A percentile compares a stretch with the other conserved stretches of the same genome.
These are phyloP conservation scores for Patella depressa DNA, from an alignment of 2,888 invertebrate species.

Conservation along the genomic window DNA sequence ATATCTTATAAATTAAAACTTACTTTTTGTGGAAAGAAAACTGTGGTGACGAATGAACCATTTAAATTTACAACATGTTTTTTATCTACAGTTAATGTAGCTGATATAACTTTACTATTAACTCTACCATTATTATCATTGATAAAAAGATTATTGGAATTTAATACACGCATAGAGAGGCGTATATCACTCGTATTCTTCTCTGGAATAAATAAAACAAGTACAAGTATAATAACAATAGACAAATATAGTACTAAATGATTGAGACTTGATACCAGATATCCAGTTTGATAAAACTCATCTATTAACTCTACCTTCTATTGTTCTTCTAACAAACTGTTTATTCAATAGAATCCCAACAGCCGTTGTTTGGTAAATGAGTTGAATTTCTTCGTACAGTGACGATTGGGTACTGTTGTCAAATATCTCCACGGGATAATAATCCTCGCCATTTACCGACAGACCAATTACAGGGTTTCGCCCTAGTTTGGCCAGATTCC, in stretches of 20 bases:
- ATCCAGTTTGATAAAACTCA: no score
- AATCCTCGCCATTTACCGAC: background rate
- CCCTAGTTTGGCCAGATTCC: no score
- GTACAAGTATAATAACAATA: no score
- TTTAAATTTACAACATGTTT: conserved; percentile 36
- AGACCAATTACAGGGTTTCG: conserved; percentile 16
- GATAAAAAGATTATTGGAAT: background rate
- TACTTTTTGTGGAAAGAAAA: conserved; percentile 46
- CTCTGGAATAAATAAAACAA: background rate
- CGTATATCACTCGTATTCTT: background rate
- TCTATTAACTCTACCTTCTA: conserved; percentile 10
- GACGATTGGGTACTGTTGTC: conserved; percentile 17
- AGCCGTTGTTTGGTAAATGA: conserved; percentile 28
- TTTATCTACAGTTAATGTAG: conserved; percentile 33
- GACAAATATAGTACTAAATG: no score
- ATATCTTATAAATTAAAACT: background rate
- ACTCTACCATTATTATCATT: conserved; percentile 4
- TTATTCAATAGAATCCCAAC: conserved; percentile 40
- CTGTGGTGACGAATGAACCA: conserved; percentile 37
- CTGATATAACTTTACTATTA: conserved; percentile 36
- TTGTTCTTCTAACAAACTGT: conserved; percentile 18
- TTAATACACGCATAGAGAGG: background rate
- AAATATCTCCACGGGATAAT: background rate
- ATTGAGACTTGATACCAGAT: no score
- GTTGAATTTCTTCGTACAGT: conserved; percentile 15